phyloP scores from a whole-genome alignment of 2,113 vertebrate genomes.

The Oncorhynchus gorbuscha region DNA sequence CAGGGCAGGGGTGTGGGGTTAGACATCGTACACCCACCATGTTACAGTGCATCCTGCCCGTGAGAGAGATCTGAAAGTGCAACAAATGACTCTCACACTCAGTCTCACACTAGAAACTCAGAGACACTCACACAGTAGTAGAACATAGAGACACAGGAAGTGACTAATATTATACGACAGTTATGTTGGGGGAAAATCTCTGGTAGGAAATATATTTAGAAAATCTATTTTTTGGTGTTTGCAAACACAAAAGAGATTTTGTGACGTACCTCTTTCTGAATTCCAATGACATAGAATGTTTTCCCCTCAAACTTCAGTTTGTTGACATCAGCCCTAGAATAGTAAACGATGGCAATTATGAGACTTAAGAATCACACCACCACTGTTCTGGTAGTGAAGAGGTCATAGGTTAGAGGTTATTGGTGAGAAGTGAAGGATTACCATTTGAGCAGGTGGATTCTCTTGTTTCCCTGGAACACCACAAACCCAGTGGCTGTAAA shows the following conservation, averaged over 20 bases:
- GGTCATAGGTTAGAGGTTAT: too few relatives aligned
- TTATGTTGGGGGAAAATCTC: too few relatives aligned
- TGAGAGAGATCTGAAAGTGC: constrained; percentile 70
- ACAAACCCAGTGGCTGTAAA: constrained; percentile 96
- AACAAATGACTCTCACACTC: constrained; percentile 31
- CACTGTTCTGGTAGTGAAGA: neutral
- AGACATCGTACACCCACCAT: constrained; percentile 69
- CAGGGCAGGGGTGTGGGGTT: constrained; percentile 31
- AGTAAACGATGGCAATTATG: neutral
- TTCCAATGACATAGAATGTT: constrained; percentile 93
- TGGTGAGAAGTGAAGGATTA: constrained; percentile 58
- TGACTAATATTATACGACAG: too few relatives aligned
- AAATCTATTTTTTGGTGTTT: too few relatives aligned
- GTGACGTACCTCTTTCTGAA: constrained; percentile 89
- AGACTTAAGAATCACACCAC: neutral
- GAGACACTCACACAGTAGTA: constrained; percentile 11
- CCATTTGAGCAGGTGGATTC: constrained; percentile 97
- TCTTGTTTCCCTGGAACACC: constrained; percentile 98
- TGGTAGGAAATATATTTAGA: too few relatives aligned
- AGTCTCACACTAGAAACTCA: constrained; percentile 15
- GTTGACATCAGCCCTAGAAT: constrained; percentile 89
- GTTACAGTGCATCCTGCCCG: constrained; percentile 73
- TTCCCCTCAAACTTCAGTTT: constrained; percentile 98
- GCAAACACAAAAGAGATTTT: too few relatives aligned
- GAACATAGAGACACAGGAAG: neutral